Percentiles rank a stretch among this genome's conserved stretches.
Conservation (phyloP, 64 coral and sea anemone species). For the Pocillopora damicornis region DNA sequence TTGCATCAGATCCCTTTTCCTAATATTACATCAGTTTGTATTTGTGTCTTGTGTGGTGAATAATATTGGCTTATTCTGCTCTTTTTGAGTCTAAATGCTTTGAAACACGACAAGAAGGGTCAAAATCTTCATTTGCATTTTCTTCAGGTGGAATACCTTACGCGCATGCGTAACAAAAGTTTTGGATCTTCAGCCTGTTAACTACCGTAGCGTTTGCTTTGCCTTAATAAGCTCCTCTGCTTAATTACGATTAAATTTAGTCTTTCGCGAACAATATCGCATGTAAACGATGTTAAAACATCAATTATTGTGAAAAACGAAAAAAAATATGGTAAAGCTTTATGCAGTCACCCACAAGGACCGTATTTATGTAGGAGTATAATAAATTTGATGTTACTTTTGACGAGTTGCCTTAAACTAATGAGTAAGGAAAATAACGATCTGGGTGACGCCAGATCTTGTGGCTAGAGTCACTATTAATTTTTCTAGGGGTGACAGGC, state of each 20-base stretch:
- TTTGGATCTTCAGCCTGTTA: too few species aligned
- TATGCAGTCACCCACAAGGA: background rate
- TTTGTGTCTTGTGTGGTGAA: background rate
- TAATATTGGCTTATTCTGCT: background rate
- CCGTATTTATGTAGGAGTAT: background rate
- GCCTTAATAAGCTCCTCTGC: too few species aligned
- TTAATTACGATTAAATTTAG: too few species aligned
- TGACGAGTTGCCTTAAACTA: conserved; percentile 84
- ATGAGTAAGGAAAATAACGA: conserved; percentile 99
- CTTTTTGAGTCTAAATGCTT: background rate
- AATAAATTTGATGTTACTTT: background rate
- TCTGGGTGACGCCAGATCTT: conserved; percentile 99
- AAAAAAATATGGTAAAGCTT: too few species aligned
- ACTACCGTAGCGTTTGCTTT: too few species aligned
- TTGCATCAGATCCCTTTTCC: background rate
- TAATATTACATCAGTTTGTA: background rate
- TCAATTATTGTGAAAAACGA: too few species aligned
- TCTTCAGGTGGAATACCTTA: too few species aligned
- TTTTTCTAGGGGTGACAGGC: conserved; percentile 54
- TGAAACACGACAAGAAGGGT: background rate
- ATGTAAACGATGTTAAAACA: too few species aligned
- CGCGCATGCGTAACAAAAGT: too few species aligned
- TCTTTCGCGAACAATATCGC: too few species aligned
- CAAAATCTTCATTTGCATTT: background rate
- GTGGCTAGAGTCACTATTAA: conserved; percentile 79